These are phyloP conservation scores for Caenorhabditis sinica DNA, from an alignment of 2,888 invertebrate genomes.

Conservation along the genomic window DNA sequence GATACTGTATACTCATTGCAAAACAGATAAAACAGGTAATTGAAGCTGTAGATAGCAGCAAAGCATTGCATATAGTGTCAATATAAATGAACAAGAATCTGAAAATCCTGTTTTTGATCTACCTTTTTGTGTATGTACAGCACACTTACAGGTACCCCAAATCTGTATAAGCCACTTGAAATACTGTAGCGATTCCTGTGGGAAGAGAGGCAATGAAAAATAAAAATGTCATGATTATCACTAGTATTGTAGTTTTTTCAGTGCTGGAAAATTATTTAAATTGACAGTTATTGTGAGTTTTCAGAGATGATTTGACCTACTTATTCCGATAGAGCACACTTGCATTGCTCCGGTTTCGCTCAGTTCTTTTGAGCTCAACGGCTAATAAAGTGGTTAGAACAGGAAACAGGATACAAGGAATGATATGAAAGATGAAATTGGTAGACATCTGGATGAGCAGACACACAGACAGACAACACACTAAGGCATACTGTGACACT, in stretches of 20 bases:
- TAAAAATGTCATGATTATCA: constrained; percentile 5
- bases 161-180: background rate
- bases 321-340: constrained; percentile 11
- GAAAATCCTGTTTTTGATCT: background rate
- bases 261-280: constrained; percentile 19
- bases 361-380: constrained; percentile 5
- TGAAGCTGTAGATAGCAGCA: background rate
- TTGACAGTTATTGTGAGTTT: background rate
- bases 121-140: background rate
- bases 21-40: constrained; percentile 25
- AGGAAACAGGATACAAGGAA: constrained; percentile 30
- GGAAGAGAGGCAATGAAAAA: constrained; percentile 8
- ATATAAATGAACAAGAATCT: constrained; percentile 9
- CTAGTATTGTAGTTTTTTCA: constrained; percentile 14
- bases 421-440: constrained; percentile 24
- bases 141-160: constrained; percentile 11
- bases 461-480: too few species aligned
- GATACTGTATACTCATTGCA: constrained; percentile 18
- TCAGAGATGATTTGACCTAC: background rate
- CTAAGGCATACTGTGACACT: too few species aligned
- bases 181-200: background rate
- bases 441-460: background rate
- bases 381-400: constrained; percentile 6
- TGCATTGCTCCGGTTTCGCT: background rate
- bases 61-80: constrained; percentile 12